These are phyloP conservation scores for Platycheirus rosarum DNA, from an alignment of 2,888 invertebrate species.

Conservation along the genomic window DNA sequence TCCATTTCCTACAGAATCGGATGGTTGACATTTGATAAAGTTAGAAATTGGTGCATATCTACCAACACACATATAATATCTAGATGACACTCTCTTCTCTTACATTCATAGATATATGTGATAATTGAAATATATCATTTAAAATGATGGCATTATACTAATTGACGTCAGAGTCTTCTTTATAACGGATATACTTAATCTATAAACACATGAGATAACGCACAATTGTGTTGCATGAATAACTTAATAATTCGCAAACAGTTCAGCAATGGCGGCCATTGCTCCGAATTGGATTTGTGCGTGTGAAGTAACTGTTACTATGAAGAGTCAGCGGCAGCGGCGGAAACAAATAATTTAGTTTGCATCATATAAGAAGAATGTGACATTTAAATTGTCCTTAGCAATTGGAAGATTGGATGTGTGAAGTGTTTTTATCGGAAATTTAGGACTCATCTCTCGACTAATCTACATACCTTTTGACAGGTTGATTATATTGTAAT, in stretches of 20 bases:
- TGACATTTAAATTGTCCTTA: no score
- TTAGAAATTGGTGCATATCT: no score
- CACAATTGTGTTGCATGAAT: background rate
- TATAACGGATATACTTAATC: conserved; percentile 26
- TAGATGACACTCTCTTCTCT: no score
- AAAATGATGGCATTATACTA: background rate
- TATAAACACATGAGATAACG: conserved; percentile 2
- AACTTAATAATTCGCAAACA: background rate
- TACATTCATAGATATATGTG: background rate
- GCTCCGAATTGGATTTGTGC: background rate
- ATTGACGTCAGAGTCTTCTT: conserved; percentile 26
- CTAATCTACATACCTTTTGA: no score
- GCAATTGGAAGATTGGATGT: no score
- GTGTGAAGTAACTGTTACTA: background rate
- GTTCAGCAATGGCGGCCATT: background rate
- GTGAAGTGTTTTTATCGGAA: no score
- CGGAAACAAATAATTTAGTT: conserved; percentile 14
- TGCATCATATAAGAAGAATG: background rate
- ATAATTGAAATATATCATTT: conserved; percentile 17
- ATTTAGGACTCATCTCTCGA: no score
- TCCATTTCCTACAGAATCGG: no score
- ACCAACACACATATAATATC: no score
- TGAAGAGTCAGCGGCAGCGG: background rate
- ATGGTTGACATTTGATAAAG: no score
- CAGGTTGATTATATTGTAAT: no score